Conservation (phyloP, 2,888 invertebrate species). For the Megaustenia siamemsis region DNA sequence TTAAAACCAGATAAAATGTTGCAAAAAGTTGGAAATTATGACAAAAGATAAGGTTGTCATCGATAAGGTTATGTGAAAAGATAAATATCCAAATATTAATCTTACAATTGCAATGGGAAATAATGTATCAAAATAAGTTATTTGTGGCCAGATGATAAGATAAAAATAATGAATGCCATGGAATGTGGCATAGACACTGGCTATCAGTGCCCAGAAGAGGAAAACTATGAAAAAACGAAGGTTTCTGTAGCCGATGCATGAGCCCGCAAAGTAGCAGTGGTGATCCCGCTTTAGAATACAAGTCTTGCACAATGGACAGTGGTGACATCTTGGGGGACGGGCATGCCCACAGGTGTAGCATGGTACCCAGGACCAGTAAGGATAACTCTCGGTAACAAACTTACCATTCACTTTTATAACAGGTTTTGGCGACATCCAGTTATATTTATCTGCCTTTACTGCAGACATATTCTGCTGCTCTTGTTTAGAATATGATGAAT, state of each 20-base stretch:
- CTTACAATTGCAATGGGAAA: conserved; percentile 66
- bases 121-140: conserved; percentile 66
- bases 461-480: neutral
- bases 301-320: conserved; percentile 73
- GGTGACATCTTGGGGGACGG: conserved; percentile 76
- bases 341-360: conserved; percentile 70
- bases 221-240: conserved; percentile 75
- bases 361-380: conserved; percentile 78
- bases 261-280: conserved; percentile 77
- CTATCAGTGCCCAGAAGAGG: conserved; percentile 68
- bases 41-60: conserved; percentile 65
- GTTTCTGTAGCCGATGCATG: conserved; percentile 76
- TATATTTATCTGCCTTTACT: neutral
- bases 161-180: conserved; percentile 59
- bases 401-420: conserved; percentile 32
- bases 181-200: conserved; percentile 64
- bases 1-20: conserved; percentile 64
- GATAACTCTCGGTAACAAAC: conserved; percentile 63
- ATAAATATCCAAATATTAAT: conserved; percentile 62
- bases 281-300: conserved; percentile 78
- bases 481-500: neutral
- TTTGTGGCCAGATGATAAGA: conserved; percentile 54
- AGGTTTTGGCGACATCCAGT: conserved; percentile 32
- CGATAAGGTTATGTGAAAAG: conserved; percentile 58
- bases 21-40: conserved; percentile 66